Base-by-base conservation (phyloP, 2,797 vertebrate genomes). In the Anguilla megastoma region DNA sequence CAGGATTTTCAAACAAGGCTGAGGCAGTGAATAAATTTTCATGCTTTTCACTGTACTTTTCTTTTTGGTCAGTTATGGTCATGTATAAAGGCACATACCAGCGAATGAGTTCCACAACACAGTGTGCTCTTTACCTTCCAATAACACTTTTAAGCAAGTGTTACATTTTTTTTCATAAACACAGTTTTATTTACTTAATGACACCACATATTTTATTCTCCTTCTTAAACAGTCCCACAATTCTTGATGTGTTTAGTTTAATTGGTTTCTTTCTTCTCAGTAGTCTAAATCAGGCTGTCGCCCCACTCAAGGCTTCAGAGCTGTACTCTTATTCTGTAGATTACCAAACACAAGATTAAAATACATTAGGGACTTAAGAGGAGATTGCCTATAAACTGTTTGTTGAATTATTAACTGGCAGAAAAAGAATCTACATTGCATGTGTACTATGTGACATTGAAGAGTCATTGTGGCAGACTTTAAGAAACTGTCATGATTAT, bases 311-410 rank as follows among this genome's bases (percentile, higher is more conserved):
- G 66, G 58, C 58, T 69, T 4, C 18, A 10, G 8, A 69, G 33
- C 58, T 48, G 6, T 10, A n/a, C 10, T 41, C 85, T 86, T 48
- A 69, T 86, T 10, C 41, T 69, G n/a, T 63, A 45, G 21, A 45
- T 69, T 69, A 86, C 60, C 66, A 36, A 86, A 69, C 21, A n/a
- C 58, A 69, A 60, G 85, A 86, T 48, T 86, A 69, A 66, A 66
- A 45, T 36, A 50, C 36, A 45, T n/a, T 86, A 66, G 33, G 85
- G 58, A 41, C 63, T 86, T 50, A 50, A 45, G 33, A 86, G 30
- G 18, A 66, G 85, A 45, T 69, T 48, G 45, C 36, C 54, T 85
- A 85, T 85, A 85, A 54, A 58, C 12, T 54, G 54, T 85, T 50
- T 58, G 21, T 41, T 36, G 36, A 76, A 76, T 76, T 76, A 41